Percentiles rank a stretch among this genome's conserved stretches.
phyloP scores from a whole-genome alignment of 2,888 invertebrate species.

The Tachina lurida region DNA sequence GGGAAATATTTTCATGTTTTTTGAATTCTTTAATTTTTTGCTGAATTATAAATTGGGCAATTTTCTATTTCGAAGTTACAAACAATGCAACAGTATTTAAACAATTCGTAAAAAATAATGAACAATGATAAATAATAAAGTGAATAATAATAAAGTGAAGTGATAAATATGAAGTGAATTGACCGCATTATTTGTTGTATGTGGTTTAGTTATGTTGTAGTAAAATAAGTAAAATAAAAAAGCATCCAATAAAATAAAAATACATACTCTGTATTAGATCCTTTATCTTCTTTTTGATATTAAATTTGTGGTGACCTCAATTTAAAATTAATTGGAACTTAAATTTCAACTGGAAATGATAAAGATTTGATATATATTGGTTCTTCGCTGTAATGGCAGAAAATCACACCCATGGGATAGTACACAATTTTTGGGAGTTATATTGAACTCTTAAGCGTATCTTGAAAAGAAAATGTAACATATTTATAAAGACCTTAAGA shows the following conservation, averaged over 20 bases:
- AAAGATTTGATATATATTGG: too few species aligned
- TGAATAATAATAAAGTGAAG: slow-evolving; percentile 13
- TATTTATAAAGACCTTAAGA: too few species aligned
- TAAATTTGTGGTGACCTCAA: too few species aligned
- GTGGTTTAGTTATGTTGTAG: slow-evolving; percentile 22
- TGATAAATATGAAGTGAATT: slow-evolving; percentile 35
- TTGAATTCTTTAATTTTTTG: background rate
- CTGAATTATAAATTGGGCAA: slow-evolving; percentile 21
- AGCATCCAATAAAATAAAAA: background rate
- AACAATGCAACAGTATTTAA: slow-evolving; percentile 33
- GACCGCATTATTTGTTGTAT: slow-evolving; percentile 63
- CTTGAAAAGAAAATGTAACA: too few species aligned
- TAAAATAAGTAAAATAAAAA: background rate
- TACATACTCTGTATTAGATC: background rate
- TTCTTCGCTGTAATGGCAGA: too few species aligned
- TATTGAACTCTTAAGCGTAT: too few species aligned
- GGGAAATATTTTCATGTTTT: background rate
- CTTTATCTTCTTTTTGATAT: background rate
- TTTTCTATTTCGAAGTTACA: background rate
- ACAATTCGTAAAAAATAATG: slow-evolving; percentile 9
- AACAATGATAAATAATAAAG: background rate
- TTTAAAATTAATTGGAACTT: too few species aligned
- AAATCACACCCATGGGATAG: too few species aligned
- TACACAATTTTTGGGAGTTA: too few species aligned
- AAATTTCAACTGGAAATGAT: too few species aligned